These are phyloP conservation scores for Bimastos eiseni DNA, from an alignment of 2,888 invertebrate species.

Conservation along the genomic window DNA sequence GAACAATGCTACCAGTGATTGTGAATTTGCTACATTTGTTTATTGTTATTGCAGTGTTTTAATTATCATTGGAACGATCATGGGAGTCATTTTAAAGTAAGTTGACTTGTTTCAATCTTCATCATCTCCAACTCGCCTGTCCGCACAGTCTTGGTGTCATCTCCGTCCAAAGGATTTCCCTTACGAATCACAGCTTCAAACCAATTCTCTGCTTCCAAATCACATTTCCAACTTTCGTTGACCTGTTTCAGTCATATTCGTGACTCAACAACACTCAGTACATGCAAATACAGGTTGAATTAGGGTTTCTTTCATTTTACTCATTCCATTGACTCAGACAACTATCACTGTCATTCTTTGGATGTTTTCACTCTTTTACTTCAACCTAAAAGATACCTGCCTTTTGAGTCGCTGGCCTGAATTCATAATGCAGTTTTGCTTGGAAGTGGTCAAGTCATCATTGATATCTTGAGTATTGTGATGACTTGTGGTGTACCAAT, in stretches of 20 bases:
- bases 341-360: not conserved
- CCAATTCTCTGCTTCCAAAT: not conserved
- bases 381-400: not conserved
- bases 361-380: not conserved
- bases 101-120: not conserved
- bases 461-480: too few species aligned
- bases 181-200: not conserved
- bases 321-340: not conserved
- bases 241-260: not conserved
- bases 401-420: not conserved
- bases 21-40: not conserved
- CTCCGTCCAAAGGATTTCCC: not conserved
- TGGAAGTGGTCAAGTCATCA: not conserved
- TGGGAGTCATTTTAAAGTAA: constrained; percentile 30
- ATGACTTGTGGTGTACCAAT: too few species aligned
- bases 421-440: not conserved
- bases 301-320: not conserved
- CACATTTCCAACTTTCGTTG: not conserved
- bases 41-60: constrained; percentile 28
- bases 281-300: not conserved
- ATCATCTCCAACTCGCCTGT: too few species aligned
- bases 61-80: constrained; percentile 29
- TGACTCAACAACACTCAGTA: not conserved
- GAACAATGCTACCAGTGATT: not conserved
- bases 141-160: not conserved